Evolutionary conservation across 2,113 vertebrate genomes (phyloP), one percentile per base, ranked within the genome.

Genomic region (Megalops atlanticus): DNA sequence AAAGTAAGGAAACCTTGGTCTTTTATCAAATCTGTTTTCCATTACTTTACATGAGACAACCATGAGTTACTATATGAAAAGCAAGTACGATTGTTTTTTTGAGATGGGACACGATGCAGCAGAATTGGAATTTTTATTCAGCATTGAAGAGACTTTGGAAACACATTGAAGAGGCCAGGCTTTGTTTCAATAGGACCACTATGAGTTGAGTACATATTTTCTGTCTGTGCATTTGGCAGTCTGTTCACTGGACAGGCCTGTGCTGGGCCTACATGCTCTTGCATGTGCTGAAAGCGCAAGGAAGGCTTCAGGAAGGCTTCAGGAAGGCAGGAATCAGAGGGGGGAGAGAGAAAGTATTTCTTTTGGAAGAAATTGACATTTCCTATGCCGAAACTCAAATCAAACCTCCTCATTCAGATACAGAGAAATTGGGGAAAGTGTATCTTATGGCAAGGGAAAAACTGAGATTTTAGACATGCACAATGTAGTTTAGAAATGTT

Each of bases 161-260:
- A 93, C 88, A 86, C 89, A 91, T 89, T 87, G 82, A 85, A 94
- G 92, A 92, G 90, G 85, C 89, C 90, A 92, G 90, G 87, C 88
- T 92, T 88, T 93, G 92, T 92, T 92, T 91, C 86, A 52, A 73
- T 18, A 64, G 36, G 24, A 33, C 69, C 36, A 35, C 35, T 36
- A 68, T 86, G 89, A 84, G 88, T 87, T 85, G 85, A 89, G 91
- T 88, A 87, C 90, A 93, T 93, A 92, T 91, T 93, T 94, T 93
- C 91, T 92, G 87, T 89, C 87, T 91, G 87, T 92, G 93, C 74
- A 90, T 91, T 94, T 91, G 88, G 89, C 91, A 90, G 84, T 92
- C 88, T 93, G 91, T 92, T 94, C 92, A 92, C 91, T 93, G 88
- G 90, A 93, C 90, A 88, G 80, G 85, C 86, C 81, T 87, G 89